Conservation (phyloP, 2,113 vertebrate species). For the Rhegmatorhina hoffmannsi region DNA sequence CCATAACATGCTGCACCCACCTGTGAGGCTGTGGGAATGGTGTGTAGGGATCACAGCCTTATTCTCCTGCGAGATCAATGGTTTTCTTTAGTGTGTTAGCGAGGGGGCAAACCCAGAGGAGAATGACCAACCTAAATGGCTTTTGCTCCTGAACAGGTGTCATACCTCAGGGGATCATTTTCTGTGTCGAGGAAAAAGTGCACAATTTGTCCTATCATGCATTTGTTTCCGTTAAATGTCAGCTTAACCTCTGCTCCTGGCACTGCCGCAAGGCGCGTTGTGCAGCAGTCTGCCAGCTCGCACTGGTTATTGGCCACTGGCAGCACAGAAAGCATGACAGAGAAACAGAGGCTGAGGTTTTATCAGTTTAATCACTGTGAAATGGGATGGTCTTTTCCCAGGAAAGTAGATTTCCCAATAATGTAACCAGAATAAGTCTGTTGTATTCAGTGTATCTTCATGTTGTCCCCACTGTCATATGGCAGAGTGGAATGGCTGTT, state of each 20-base stretch:
- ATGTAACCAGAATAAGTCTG: neutral
- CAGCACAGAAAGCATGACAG: neutral
- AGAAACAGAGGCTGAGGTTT: neutral
- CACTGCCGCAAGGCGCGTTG: neutral
- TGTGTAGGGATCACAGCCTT: neutral
- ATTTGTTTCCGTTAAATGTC: neutral
- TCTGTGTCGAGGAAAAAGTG: conserved; percentile 5
- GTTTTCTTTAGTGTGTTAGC: neutral
- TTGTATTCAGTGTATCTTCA: neutral
- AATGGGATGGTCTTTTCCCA: neutral
- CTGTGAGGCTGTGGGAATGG: fast-evolving
- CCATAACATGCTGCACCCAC: neutral
- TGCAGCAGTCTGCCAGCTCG: neutral
- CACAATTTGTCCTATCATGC: neutral
- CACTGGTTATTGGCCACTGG: neutral
- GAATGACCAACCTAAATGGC: neutral
- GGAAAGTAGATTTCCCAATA: neutral
- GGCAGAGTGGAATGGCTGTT: neutral
- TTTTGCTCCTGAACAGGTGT: neutral
- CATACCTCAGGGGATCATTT: neutral
- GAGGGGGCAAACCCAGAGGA: neutral
- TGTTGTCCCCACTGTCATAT: neutral
- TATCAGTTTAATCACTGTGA: neutral
- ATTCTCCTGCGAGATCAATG: neutral
- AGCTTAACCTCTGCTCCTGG: neutral